phyloP scores from a whole-genome alignment of 2,113 vertebrate genomes.

The Eublepharis macularius region DNA sequence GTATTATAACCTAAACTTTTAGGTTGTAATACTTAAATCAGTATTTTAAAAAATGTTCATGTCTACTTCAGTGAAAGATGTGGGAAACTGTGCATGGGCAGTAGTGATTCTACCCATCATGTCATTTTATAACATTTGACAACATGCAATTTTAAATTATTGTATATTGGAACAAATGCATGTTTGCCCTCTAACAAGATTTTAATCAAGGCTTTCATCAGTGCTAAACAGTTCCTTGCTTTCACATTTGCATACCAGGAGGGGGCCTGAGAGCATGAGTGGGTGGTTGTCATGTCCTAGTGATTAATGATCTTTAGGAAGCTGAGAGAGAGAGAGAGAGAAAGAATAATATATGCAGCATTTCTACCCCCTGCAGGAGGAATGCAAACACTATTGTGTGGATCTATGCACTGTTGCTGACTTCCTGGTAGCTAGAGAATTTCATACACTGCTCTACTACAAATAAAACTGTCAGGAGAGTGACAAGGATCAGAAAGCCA shows the following conservation, averaged over 20 bases:
- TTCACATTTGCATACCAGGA: conserved; percentile 77
- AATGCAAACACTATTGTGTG: conserved; percentile 84
- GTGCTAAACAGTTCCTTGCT: conserved; percentile 68
- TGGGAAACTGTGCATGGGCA: neutral
- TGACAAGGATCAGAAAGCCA: conserved; percentile 80
- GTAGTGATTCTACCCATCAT: neutral
- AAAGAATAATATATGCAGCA: conserved; percentile 76
- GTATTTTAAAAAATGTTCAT: neutral
- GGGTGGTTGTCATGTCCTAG: conserved; percentile 79
- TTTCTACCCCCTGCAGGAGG: conserved; percentile 81
- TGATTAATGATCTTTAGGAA: conserved; percentile 86
- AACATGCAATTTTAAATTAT: conserved; percentile 40
- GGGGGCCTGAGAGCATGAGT: conserved; percentile 78
- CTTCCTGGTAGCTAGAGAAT: conserved; percentile 86
- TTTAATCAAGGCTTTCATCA: conserved; percentile 70
- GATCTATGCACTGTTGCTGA: conserved; percentile 74
- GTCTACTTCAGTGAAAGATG: neutral
- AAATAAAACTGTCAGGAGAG: conserved; percentile 85
- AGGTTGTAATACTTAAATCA: neutral
- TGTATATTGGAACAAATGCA: conserved; percentile 35
- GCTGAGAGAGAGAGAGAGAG: conserved; percentile 67
- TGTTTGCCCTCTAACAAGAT: conserved; percentile 62
- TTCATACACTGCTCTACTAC: conserved; percentile 81
- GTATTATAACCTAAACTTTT: neutral
- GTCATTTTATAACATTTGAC: conserved; percentile 26